Percentiles rank a stretch among this genome's conserved stretches.
These are phyloP conservation scores for Morone saxatilis DNA, from an alignment of 2,113 vertebrate genomes.

Conservation along the genomic window DNA sequence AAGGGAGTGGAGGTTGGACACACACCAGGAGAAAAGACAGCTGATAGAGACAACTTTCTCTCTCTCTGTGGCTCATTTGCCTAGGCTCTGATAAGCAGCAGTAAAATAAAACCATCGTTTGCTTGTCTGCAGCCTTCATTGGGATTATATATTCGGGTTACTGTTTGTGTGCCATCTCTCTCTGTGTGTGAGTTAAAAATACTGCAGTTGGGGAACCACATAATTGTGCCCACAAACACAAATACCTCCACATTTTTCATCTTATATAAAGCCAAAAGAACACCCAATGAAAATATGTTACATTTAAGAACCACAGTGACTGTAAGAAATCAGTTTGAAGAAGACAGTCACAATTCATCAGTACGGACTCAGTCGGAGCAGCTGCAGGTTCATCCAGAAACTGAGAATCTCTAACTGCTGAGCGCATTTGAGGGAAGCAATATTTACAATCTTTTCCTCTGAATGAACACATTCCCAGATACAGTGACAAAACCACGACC, in stretches of 20 bases:
- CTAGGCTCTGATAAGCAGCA: constrained; percentile 54
- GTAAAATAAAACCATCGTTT: constrained; percentile 44
- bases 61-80: constrained; percentile 63
- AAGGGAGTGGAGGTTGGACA: constrained; percentile 73
- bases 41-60: constrained; percentile 71
- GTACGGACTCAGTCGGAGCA: not conserved
- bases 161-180: constrained; percentile 13
- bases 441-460: not conserved
- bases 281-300: not conserved
- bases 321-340: not conserved
- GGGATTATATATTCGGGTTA: constrained; percentile 50
- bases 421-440: not conserved
- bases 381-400: not conserved
- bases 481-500: not conserved
- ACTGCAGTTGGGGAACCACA: not conserved
- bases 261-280: not conserved
- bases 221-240: not conserved
- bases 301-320: not conserved
- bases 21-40: constrained; percentile 71
- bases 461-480: not conserved
- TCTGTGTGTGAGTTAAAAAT: constrained; percentile 20
- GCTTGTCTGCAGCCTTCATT: constrained; percentile 44
- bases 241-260: not conserved
- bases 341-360: not conserved
- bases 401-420: not conserved